Evolutionary conservation across 2,797 vertebrate species (phyloP).

Genomic region (Macropus fuliginosus): DNA sequence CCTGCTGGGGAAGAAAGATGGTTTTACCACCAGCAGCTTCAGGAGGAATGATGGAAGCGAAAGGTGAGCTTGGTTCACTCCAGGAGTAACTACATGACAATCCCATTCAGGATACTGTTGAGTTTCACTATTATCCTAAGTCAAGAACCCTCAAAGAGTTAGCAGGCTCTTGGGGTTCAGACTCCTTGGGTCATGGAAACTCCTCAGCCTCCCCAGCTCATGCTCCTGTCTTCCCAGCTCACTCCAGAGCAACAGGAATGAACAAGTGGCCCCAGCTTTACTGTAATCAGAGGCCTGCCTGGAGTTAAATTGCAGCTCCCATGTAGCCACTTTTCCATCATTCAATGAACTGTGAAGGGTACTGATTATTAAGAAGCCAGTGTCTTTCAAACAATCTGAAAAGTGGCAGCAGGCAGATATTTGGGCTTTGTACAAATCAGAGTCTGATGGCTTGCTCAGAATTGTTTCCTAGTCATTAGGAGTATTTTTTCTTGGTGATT

Average conservation of each 20-base stretch:
- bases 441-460: not conserved
- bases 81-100: not conserved
- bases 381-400: not conserved
- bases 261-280: not conserved
- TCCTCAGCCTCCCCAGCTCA: not conserved
- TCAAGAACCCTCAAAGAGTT: conserved; percentile 28
- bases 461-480: not conserved
- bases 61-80: not conserved
- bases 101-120: not conserved
- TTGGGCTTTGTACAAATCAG: not conserved
- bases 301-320: not conserved
- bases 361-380: not conserved
- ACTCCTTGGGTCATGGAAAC: not conserved
- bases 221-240: not conserved
- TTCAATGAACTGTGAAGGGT: not conserved
- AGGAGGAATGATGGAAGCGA: not conserved
- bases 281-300: not conserved
- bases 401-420: not conserved
- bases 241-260: not conserved
- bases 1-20: not conserved
- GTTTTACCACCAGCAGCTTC: not conserved
- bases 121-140: not conserved
- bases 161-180: conserved; percentile 23
- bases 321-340: not conserved
- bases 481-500: not conserved